Evolutionary conservation across 2,113 vertebrate genomes (phyloP), one percentile per base, ranked within the genome.

Genomic region (Tachysurus fulvidraco): DNA sequence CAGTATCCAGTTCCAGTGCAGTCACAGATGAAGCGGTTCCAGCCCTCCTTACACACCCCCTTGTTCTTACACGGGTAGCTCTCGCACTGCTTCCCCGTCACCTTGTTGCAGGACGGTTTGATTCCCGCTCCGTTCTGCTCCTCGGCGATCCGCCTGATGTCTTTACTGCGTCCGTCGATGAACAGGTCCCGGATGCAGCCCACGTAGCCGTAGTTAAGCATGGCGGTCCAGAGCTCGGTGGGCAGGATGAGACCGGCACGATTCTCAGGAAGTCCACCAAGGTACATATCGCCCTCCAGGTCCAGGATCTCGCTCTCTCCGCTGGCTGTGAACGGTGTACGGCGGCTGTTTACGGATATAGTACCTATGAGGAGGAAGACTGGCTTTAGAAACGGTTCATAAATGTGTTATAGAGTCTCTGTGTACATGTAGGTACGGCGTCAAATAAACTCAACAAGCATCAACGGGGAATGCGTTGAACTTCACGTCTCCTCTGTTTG

Each of bases 21-120:
- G 93, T 99, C 98, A 1, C 98, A 99, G 86, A 99, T 97, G 94
- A 99, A 99, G 89, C 98, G 96, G 92, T 99, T 99, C 98, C 98
- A 99, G 90, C 98, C 98, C 0, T 99, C 98, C 89, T 98, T 97
- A 91, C 98, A 99, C 88, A 96, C 88, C 0, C 98, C 98, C 0
- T 96, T 97, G 91, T 99, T 99, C 91, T 98, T 99, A 62, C 98
- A 99, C 0, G 98, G 98, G 92, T 97, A 97, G 90, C 97, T 99
- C 91, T 99, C 98, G 0, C 98, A 99, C 89, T 99, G 98, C 86
- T 99, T 99, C 59, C 95, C 96, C 64, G 94, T 91, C 79, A 96
- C 93, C 88, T 96, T 96, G 85, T 95, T 96, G 89, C 98, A 99
- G 1, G 97, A 98, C 0, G 98, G 98, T 93, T 99, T 99, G 90